Evolutionary conservation across 2,113 vertebrate genomes (phyloP).

Genomic region (Microcebus ravelobensis): DNA sequence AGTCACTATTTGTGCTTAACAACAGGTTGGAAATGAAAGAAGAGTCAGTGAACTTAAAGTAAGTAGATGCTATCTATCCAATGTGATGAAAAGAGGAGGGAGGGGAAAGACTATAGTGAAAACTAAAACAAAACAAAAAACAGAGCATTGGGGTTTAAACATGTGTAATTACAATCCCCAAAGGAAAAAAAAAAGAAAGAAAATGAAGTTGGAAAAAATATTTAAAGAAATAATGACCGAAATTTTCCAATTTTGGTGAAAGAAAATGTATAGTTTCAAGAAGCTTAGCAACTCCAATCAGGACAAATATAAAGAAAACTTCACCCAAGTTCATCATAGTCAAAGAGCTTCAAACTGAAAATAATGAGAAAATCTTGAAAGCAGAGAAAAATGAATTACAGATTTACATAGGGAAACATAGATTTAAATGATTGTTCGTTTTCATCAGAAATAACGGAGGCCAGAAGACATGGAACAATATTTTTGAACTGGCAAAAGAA

Average conservation of each 20-base stretch:
- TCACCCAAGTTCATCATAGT: neutral
- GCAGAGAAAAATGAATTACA: neutral
- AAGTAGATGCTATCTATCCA: conserved; percentile 15
- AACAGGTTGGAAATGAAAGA: neutral
- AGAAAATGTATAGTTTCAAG: conserved; percentile 29
- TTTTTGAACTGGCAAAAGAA: conserved; percentile 18
- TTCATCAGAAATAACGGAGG: conserved; percentile 13
- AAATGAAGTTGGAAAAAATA: conserved; percentile 47
- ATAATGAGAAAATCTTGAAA: conserved; percentile 10
- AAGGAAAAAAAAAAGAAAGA: conserved; percentile 43
- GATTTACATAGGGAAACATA: neutral
- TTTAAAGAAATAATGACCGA: conserved; percentile 35
- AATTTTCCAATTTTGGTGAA: conserved; percentile 48
- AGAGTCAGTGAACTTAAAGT: neutral
- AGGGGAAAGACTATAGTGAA: neutral
- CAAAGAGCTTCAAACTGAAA: conserved; percentile 38
- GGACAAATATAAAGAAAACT: conserved; percentile 20
- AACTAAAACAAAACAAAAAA: neutral
- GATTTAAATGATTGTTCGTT: conserved; percentile 14
- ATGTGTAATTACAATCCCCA: neutral
- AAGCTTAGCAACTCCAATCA: neutral
- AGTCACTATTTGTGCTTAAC: conserved; percentile 12
- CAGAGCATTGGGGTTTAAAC: neutral
- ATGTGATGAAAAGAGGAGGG: neutral
- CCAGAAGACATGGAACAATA: neutral